These are phyloP conservation scores for Cydia amplana DNA, from an alignment of 1,140 invertebrate species.

Conservation along the genomic window DNA sequence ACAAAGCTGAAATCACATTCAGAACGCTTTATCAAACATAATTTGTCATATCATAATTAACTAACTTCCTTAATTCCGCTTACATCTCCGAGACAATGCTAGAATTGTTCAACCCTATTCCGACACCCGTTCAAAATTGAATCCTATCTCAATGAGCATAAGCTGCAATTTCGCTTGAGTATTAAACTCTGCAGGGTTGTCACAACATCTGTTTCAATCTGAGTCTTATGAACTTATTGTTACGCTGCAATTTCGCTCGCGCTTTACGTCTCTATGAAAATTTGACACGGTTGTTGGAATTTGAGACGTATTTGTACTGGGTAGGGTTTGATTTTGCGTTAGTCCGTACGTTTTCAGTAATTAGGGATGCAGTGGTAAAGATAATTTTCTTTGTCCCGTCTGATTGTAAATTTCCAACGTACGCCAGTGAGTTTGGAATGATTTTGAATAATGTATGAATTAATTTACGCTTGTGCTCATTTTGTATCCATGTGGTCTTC, in stretches of 20 bases:
- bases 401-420: background rate
- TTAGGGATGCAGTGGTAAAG: conserved; percentile 18
- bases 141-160: background rate
- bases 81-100: background rate
- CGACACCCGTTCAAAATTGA: background rate
- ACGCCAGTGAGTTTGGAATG: too few relatives aligned
- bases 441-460: too few relatives aligned
- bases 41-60: conserved; percentile 17
- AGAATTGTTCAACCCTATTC: background rate
- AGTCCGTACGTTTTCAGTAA: background rate
- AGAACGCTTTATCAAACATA: background rate
- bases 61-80: background rate
- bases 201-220: background rate
- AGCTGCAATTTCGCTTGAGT: background rate
- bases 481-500: too few relatives aligned
- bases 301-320: background rate
- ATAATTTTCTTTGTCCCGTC: background rate
- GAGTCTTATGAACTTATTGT: background rate
- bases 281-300: background rate
- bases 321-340: background rate
- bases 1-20: background rate
- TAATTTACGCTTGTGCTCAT: too few relatives aligned
- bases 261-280: background rate
- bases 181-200: background rate
- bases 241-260: background rate